A percentile compares a stretch with the other conserved stretches of the same genome.
Evolutionary conservation across 2,888 invertebrate species (phyloP).

Genomic region (Eugnorisma glareosa): DNA sequence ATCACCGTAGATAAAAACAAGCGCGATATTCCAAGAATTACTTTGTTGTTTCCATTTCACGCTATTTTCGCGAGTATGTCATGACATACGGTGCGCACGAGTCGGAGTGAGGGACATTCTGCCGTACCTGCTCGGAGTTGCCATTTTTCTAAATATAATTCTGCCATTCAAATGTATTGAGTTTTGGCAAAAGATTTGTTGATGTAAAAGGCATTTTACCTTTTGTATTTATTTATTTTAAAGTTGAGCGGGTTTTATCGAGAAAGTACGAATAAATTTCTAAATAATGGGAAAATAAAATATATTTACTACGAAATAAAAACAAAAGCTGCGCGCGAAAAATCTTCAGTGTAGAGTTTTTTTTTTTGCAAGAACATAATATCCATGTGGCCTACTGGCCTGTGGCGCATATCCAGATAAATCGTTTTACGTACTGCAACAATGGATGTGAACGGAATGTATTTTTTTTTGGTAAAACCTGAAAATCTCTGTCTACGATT

Average conservation of each 20-base stretch:
- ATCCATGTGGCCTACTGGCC: not conserved
- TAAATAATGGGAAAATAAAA: not conserved
- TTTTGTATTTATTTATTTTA: not conserved
- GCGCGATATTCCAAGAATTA: constrained; percentile 55
- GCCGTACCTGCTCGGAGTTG: constrained; percentile 42
- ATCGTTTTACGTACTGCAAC: not conserved
- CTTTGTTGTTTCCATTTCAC: constrained; percentile 48
- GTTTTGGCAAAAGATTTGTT: not conserved
- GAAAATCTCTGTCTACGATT: not conserved
- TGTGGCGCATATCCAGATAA: not conserved
- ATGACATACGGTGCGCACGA: constrained; percentile 59
- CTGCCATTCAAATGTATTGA: not conserved
- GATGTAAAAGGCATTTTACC: not conserved
- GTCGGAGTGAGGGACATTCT: constrained; percentile 34
- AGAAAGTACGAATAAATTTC: not conserved
- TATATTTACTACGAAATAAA: not conserved
- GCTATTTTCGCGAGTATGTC: constrained; percentile 30
- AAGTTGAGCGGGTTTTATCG: not conserved
- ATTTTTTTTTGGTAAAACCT: not conserved
- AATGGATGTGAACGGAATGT: not conserved
- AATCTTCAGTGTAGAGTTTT: not conserved
- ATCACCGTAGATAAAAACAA: constrained; percentile 36
- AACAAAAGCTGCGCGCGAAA: not conserved
- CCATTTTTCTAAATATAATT: constrained; percentile 43
- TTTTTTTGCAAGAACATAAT: not conserved